These are phyloP conservation scores for Gallinago jamesoni DNA, from an alignment of 2,113 vertebrate species.

Conservation along the genomic window DNA sequence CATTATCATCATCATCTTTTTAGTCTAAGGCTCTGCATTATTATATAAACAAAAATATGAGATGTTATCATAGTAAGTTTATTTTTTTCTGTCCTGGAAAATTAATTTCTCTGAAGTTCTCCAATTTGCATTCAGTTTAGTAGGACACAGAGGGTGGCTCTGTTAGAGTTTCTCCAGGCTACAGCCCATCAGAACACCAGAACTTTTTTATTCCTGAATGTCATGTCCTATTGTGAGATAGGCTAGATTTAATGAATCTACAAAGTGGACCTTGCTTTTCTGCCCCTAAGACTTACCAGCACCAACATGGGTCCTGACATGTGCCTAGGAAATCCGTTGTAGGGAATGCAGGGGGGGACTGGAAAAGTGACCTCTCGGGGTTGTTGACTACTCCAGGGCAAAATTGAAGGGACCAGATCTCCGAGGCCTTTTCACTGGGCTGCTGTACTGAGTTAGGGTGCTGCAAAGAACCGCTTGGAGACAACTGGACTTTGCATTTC, in stretches of 20 bases:
- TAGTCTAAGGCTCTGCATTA: neutral
- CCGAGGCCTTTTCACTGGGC: neutral
- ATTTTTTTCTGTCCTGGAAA: neutral
- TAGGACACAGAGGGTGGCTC: neutral
- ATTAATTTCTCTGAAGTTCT: neutral
- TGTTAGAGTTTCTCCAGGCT: neutral
- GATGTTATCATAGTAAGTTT: neutral
- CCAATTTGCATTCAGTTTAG: neutral
- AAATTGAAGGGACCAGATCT: neutral
- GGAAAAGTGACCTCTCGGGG: neutral
- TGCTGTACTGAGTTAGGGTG: neutral
- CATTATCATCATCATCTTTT: neutral
- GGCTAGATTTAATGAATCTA: neutral
- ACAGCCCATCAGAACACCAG: neutral
- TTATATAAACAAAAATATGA: neutral
- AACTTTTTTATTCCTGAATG: neutral
- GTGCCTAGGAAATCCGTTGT: neutral
- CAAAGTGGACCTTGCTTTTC: neutral
- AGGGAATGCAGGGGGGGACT: too few species aligned
- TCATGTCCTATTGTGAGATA: neutral
- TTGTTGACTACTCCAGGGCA: neutral
- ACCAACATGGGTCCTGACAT: accelerated
- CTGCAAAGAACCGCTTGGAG: neutral
- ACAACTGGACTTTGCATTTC: neutral
- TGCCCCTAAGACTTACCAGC: neutral